Evolutionary conservation across 2,113 vertebrate genomes (phyloP), one percentile per base, ranked within the genome.

Genomic region (Numida meleagris): DNA sequence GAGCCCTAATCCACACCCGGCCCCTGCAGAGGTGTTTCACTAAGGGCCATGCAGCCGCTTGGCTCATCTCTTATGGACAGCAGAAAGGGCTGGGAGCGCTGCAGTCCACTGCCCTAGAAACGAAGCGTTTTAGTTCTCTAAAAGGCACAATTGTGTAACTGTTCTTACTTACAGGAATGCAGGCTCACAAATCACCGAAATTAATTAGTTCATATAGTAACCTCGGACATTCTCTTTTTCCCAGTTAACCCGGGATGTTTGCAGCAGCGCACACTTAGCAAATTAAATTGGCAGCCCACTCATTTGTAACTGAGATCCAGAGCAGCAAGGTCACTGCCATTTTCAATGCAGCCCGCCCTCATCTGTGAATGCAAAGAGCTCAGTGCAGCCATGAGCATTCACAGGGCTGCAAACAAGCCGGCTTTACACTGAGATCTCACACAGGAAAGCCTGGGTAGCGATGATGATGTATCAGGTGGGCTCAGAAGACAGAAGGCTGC

Each of bases 1-100:
- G 38, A 24, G 25, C 70, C n/a, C 1, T 0, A 43, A 13, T 9
- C 10, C 34, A 25, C 0, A 0, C 34, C 57, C 9, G 2, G 15
- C 36, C 46, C 40, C 68, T 46, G 8, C 2, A 25, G 18, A 29
- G 45, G 29, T 53, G 16, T 8, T 20, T 25, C 23, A 55, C 1
- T 1, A 1, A 48, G 45, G 29, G 20, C 7, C 21, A 7, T 31
- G 14, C 17, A 2, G 3, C 9, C 5, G 3, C 61, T 2, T 65
- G 24, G 13, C 61, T n/a, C 45, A 6, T 2, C 27, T 20, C 33
- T 16, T 33, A 24, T 27, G 55, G 67, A 46, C 1, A 4, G n/a
- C 4, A 45, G 46, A 27, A 33, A 0, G 1, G 36, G 62, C 45
- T 74, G 31, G 38, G 25, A 81, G 51, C 25, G 38, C 14, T n/a